Percentiles rank a stretch among this genome's conserved stretches.
These are phyloP conservation scores for Falco concolor DNA, from an alignment of 2,797 vertebrate species.

Conservation along the genomic window DNA sequence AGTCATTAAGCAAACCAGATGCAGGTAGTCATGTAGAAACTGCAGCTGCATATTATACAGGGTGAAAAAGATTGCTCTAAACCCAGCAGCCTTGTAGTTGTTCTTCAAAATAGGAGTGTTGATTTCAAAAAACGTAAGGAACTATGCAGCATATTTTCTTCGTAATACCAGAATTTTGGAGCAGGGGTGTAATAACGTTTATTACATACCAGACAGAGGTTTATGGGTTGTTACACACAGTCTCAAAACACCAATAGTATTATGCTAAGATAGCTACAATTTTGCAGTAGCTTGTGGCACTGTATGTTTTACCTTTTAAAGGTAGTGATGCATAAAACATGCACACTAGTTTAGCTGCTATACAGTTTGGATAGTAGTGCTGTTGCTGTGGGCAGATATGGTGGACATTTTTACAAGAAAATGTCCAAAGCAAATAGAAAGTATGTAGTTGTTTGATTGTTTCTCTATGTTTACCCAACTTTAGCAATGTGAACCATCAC, in stretches of 20 bases:
- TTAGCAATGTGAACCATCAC: not conserved
- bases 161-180: not conserved
- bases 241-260: not conserved
- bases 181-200: not conserved
- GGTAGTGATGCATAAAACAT: not conserved
- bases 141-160: not conserved
- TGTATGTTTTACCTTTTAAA: not conserved
- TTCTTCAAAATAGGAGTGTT: not conserved
- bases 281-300: not conserved
- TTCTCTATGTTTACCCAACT: not conserved
- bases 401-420: not conserved
- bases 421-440: not conserved
- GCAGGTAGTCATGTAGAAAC: not conserved
- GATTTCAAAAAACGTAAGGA: not conserved
- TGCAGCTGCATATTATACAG: not conserved
- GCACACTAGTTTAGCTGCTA: not conserved
- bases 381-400: not conserved
- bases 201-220: not conserved
- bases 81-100: not conserved
- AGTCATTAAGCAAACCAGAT: not conserved
- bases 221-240: not conserved
- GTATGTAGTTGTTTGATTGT: not conserved
- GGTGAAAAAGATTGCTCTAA: not conserved
- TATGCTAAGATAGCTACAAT: not conserved
- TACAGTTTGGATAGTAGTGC: not conserved